A percentile compares a stretch with the other conserved stretches of the same genome.
These are phyloP conservation scores for Drosophila pandora DNA, from an alignment of 1,140 invertebrate species.

Conservation along the genomic window DNA sequence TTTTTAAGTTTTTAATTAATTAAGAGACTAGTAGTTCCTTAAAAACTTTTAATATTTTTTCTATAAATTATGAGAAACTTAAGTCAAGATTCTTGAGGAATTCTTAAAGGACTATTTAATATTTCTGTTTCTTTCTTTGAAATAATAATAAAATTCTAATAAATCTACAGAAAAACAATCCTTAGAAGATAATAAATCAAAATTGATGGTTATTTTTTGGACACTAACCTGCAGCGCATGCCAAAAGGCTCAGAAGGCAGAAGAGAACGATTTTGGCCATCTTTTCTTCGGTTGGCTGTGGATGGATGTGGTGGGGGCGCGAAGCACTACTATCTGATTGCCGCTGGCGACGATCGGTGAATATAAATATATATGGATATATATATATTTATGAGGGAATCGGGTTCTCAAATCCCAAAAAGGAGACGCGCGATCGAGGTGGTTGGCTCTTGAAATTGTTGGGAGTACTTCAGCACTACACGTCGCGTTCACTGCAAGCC, in stretches of 20 bases:
- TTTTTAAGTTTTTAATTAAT: background rate
- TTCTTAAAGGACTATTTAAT: no score
- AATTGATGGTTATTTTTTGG: conserved; percentile 17
- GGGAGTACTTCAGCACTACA: conserved; percentile 63
- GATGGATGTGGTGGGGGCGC: conserved; percentile 27
- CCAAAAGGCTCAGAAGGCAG: conserved; percentile 76
- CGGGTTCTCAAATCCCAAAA: conserved; percentile 23
- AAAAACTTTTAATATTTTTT: no score
- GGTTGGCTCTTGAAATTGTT: conserved; percentile 27
- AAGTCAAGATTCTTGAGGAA: no score
- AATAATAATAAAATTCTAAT: no score
- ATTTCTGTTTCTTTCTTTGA: no score
- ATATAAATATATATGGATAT: conserved; percentile 7
- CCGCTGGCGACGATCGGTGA: conserved; percentile 44
- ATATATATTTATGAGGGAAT: conserved; percentile 14
- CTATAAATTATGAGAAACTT: no score
- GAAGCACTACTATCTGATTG: conserved; percentile 41
- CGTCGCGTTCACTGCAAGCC: conserved; percentile 81
- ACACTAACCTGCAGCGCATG: conserved; percentile 81
- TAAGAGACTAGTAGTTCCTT: no score
- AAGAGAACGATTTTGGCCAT: conserved; percentile 79
- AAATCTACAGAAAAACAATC: background rate
- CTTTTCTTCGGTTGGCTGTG: conserved; percentile 39
- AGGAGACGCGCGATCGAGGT: conserved; percentile 35
- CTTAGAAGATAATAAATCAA: conserved; percentile 6